A percentile compares a stretch with the other conserved stretches of the same genome.
Conservation (phyloP, 2,888 invertebrate species). For the Perizoma affinitatum region DNA sequence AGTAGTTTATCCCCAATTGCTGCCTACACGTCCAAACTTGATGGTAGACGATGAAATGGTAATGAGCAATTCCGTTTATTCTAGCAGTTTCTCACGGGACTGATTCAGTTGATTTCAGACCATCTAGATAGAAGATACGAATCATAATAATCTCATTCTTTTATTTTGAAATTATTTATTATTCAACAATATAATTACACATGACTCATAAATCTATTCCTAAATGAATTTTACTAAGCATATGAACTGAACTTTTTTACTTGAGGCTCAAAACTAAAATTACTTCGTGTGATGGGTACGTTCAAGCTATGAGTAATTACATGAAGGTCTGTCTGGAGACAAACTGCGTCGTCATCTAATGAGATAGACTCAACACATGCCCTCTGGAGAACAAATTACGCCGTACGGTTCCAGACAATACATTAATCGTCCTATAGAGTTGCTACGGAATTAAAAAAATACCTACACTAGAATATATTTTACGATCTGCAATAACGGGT, state of each 20-base stretch:
- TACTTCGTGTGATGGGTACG: not conserved
- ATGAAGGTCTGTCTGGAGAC: conserved; percentile 4
- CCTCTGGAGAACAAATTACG: conserved; percentile 17
- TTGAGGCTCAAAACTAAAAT: not conserved
- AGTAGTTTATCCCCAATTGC: too few species aligned
- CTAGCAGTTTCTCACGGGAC: conserved; percentile 9
- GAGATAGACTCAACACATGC: conserved; percentile 16
- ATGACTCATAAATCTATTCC: too few species aligned
- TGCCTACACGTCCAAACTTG: conserved; percentile 1
- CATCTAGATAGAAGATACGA: too few species aligned
- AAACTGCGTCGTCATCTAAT: conserved; percentile 30
- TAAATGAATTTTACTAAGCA: too few species aligned
- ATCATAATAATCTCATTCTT: too few species aligned
- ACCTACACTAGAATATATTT: too few species aligned
- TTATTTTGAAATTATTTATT: too few species aligned
- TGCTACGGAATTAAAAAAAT: too few species aligned
- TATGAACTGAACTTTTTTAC: too few species aligned
- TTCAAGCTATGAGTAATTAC: conserved; percentile 6
- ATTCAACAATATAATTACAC: too few species aligned
- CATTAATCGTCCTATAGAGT: conserved; percentile 6
- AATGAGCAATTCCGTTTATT: conserved; percentile 16
- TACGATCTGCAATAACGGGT: too few species aligned
- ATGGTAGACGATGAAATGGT: conserved; percentile 12
- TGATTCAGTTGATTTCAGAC: conserved; percentile 4
- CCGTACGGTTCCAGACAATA: conserved; percentile 2